Conservation (phyloP, 30 jellyfish, hydroid and myxozoan genomes). For the Clytia hemisphaerica region DNA sequence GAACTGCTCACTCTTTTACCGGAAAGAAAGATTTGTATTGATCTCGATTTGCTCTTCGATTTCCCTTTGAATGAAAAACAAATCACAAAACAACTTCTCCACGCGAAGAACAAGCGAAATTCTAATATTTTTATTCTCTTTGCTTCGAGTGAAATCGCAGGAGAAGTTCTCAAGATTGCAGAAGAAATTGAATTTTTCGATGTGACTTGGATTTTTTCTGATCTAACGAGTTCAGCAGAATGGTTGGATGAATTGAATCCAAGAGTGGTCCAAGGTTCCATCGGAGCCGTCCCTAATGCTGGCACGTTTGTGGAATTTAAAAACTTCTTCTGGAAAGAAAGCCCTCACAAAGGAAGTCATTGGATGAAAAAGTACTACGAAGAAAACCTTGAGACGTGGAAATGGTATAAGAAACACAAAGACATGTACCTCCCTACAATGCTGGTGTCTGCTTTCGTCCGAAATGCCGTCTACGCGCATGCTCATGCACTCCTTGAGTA, state of each 20-base stretch:
- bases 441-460: neutral
- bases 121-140: conserved; percentile 13
- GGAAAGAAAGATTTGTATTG: conserved; percentile 39
- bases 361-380: conserved; percentile 34
- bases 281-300: conserved; percentile 56
- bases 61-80: neutral
- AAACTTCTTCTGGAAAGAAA: conserved; percentile 16
- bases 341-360: neutral
- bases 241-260: conserved; percentile 9
- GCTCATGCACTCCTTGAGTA: too few relatives aligned
- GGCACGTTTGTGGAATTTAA: conserved; percentile 28
- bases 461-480: conserved; percentile 83
- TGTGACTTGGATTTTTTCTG: conserved; percentile 53
- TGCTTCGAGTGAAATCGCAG: neutral
- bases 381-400: neutral
- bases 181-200: neutral
- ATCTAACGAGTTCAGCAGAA: conserved; percentile 48
- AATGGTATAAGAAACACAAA: neutral
- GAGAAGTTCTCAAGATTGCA: neutral
- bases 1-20: conserved; percentile 22
- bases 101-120: neutral
- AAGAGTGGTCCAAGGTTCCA: conserved; percentile 36
- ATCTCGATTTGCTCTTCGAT: conserved; percentile 48
- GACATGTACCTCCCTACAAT: neutral
- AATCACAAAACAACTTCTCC: too few relatives aligned